Evolutionary conservation across 2,888 invertebrate genomes (phyloP).

Genomic region (Dolichopus griseipennis): DNA sequence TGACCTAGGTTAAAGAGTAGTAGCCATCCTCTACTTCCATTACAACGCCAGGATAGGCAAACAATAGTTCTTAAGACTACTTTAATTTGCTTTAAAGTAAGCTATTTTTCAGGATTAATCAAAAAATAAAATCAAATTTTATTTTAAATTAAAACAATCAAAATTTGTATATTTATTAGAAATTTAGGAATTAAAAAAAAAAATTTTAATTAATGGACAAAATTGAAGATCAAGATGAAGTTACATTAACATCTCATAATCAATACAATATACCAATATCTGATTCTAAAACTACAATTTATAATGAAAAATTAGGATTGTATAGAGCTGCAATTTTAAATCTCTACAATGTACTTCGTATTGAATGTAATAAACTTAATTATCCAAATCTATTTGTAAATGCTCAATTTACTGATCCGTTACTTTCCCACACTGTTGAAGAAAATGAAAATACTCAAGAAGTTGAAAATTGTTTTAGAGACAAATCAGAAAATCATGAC

Average conservation of each 20-base stretch:
- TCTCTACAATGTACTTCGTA: background rate
- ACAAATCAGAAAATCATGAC: background rate
- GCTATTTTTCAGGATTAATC: no score
- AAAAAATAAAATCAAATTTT: no score
- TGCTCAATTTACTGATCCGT: background rate
- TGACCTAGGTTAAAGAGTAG: no score
- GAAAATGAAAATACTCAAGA: background rate
- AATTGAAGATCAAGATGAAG: background rate
- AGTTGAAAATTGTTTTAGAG: background rate
- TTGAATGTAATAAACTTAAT: background rate
- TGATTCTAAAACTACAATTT: background rate
- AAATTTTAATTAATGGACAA: no score
- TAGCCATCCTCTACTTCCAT: no score
- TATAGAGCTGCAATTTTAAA: background rate
- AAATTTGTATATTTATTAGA: no score
- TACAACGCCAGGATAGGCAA: no score
- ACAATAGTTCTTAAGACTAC: no score
- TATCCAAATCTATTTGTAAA: background rate
- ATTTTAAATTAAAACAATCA: no score
- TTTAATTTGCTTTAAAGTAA: no score
- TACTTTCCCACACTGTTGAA: background rate
- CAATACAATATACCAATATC: background rate
- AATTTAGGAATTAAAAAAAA: no score
- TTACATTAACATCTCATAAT: background rate
- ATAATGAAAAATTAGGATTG: background rate